Conservation (phyloP, 2,888 invertebrate species). For the Ctena decussata region DNA sequence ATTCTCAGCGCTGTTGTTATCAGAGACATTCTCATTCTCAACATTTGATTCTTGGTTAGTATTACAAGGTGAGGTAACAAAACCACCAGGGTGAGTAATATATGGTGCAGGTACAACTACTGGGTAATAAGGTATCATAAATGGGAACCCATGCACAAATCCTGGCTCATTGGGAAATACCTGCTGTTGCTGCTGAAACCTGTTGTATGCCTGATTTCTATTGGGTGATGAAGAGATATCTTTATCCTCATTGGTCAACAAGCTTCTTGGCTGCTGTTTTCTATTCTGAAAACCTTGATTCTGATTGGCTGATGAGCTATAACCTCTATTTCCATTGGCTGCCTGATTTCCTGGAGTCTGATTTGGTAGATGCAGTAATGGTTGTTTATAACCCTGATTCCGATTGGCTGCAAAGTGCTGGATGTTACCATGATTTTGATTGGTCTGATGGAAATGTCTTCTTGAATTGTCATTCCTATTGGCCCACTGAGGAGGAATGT, state of each 20-base stretch:
- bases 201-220: constrained; percentile 22
- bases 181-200: neutral
- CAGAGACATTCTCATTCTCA: neutral
- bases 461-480: constrained; percentile 48
- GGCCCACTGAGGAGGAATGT: constrained; percentile 20
- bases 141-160: neutral
- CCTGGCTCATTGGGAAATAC: neutral
- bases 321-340: constrained; percentile 35
- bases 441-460: neutral
- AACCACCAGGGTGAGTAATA: neutral
- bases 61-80: neutral
- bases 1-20: neutral
- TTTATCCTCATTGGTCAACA: constrained; percentile 28
- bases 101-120: neutral
- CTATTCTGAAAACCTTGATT: constrained; percentile 13
- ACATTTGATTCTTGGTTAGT: neutral
- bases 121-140: neutral
- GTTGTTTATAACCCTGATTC: constrained; percentile 4
- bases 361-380: neutral
- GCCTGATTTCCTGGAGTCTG: constrained; percentile 10
- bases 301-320: constrained; percentile 24
- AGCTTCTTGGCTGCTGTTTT: neutral
- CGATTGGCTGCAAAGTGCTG: neutral
- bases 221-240: constrained; percentile 31
- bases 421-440: neutral